Base-by-base conservation (phyloP, 1,140 invertebrate species). In the Periplaneta americana region DNA sequence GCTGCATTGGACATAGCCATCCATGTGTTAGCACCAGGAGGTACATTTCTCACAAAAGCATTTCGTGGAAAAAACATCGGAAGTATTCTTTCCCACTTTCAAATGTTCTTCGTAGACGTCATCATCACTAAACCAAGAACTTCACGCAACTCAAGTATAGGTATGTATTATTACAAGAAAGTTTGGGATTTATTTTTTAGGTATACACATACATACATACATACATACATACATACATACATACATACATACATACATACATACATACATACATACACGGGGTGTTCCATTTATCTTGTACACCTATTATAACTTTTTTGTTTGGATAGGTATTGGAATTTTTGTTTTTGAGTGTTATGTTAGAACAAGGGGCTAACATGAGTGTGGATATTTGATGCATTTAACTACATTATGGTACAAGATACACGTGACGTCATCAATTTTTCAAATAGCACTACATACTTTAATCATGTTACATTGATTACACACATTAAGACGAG, bases 1-100 rank as follows among this genome's bases (percentile, higher is more conserved):
- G 96, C 97, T 31, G 98, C 98, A 18, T 87, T 99, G 8, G 99
- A 99, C 87, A 99, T 99, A 80, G 96, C 97, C 37, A 98, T 96
- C 4, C 96, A 97, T 88, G 93, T 99, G 31, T 89, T 99, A n/a
- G 95, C 95, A 86, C 87, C 88, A 32, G 94, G 94, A 39, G 98
- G 98, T 34, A 95, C 94, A 13, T 99, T 99, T 91, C 94, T 99
- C 10, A 97, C 98, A 0, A 99, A 99, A 91, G 98, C 99, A 86
- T 99, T 99, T 85, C 90, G 98, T 83, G 96, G 96, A 0, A 97
- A 96, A 87, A 96, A 99, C 88, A 94, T 97, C 0, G 94, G 94
- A 18, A 87, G 98, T 6, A 88, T 99, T 5, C 98, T 97, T 86
- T 93, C 94, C n/a, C 97, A 99, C 86, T 88, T 99, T 79, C 95